These are phyloP conservation scores for Paramuricea clavata DNA, from an alignment of 92 coral and sea anemone genomes.

Conservation along the genomic window DNA sequence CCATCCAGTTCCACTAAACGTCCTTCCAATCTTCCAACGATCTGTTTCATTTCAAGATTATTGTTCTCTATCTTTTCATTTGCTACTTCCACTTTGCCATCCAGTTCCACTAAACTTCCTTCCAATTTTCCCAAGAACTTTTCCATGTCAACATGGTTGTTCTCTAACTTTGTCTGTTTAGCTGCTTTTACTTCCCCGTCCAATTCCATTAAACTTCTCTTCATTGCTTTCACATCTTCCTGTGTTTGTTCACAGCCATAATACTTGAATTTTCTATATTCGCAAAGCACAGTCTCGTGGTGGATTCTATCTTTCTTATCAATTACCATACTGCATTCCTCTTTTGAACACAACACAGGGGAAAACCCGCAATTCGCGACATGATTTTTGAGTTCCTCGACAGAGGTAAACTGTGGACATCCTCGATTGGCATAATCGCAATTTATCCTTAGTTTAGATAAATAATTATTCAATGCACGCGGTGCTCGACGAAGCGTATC, in stretches of 20 bases:
- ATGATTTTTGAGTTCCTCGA: slow-evolving; percentile 51
- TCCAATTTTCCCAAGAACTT: no score
- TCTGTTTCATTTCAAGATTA: no score
- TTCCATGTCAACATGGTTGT: no score
- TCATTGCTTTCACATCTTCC: not conserved
- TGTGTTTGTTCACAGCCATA: not conserved
- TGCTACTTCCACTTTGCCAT: no score
- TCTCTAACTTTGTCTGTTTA: no score
- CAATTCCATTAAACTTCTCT: not conserved
- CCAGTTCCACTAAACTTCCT: no score
- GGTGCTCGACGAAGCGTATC: slow-evolving; percentile 52
- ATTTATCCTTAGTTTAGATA: slow-evolving; percentile 53
- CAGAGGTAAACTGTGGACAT: slow-evolving; percentile 41
- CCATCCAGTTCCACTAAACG: not conserved
- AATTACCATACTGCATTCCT: slow-evolving; percentile 42
- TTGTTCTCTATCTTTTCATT: no score
- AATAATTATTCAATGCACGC: slow-evolving; percentile 60
- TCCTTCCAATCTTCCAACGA: no score
- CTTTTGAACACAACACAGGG: slow-evolving; percentile 57
- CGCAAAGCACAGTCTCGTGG: not conserved
- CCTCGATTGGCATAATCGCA: slow-evolving; percentile 67
- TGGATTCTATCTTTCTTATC: not conserved
- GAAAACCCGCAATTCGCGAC: slow-evolving; percentile 43
- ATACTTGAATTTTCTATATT: slow-evolving; percentile 2
- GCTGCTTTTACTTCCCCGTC: no score